Conservation (phyloP, 92 coral and sea anemone species). For the Plumapathes pennacea region DNA sequence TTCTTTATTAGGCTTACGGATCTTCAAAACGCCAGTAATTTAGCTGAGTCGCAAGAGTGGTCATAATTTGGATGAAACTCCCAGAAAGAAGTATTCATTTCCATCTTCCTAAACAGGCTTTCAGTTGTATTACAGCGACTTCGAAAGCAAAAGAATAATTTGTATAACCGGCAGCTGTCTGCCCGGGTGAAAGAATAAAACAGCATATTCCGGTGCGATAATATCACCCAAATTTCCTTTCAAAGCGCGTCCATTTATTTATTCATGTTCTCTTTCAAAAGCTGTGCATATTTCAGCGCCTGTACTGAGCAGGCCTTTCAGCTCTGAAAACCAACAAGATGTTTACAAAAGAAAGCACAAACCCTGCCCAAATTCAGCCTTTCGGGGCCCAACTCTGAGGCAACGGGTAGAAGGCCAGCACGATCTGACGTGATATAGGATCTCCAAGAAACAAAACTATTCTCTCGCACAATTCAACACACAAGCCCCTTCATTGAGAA, state of each 20-base stretch:
- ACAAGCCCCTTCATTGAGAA: conserved; percentile 60
- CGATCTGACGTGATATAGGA: conserved; percentile 16
- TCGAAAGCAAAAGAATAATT: not conserved
- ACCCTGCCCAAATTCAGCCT: conserved; percentile 5
- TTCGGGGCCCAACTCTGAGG: conserved; percentile 8
- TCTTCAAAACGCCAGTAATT: no score
- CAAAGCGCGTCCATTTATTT: conserved; percentile 83
- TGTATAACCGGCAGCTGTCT: conserved; percentile 29
- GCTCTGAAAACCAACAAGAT: conserved; percentile 50
- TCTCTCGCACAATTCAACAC: conserved; percentile 57
- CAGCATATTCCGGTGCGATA: conserved; percentile 76
- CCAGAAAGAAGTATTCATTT: no score
- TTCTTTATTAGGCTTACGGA: no score
- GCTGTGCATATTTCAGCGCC: conserved; percentile 49
- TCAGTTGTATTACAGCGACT: no score
- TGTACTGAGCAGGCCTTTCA: conserved; percentile 43
- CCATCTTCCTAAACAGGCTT: no score
- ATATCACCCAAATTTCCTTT: conserved; percentile 81
- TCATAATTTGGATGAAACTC: no score
- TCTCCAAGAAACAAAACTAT: conserved; percentile 26
- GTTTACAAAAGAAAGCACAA: conserved; percentile 50
- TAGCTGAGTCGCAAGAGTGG: no score
- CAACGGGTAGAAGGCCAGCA: conserved; percentile 6
- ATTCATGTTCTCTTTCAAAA: conserved; percentile 77
- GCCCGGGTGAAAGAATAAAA: conserved; percentile 72